Evolutionary conservation across 2,888 invertebrate species (phyloP).

Genomic region (Diplolepis rosae): DNA sequence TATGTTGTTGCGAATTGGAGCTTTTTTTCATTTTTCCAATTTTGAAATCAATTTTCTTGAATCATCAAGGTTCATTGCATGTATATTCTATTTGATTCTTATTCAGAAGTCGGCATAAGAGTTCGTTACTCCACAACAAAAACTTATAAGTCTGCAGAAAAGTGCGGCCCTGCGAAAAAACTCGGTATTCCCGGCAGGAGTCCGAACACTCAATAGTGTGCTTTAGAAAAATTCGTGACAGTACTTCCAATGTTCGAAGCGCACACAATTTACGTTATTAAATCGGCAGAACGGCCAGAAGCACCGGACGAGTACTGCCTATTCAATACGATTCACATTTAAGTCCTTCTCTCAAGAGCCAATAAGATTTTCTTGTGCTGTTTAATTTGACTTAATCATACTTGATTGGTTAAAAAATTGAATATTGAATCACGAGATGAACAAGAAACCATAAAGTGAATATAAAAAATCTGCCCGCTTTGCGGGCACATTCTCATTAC

Average conservation of each 20-base stretch:
- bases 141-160: constrained; percentile 47
- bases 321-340: constrained; percentile 62
- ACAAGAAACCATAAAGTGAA: background rate
- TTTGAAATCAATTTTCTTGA: no score
- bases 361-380: constrained; percentile 24
- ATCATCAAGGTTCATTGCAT: no score
- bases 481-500: no score
- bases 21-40: no score
- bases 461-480: background rate
- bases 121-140: constrained; percentile 51
- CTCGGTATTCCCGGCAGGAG: constrained; percentile 70
- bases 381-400: background rate
- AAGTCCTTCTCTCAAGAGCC: constrained; percentile 24
- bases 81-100: constrained; percentile 63
- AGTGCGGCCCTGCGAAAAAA: constrained; percentile 48
- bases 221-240: constrained; percentile 70
- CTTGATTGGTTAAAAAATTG: background rate
- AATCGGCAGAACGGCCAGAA: constrained; percentile 62
- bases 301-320: constrained; percentile 65
- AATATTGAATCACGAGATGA: background rate
- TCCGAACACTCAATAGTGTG: constrained; percentile 72
- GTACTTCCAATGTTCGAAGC: constrained; percentile 58
- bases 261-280: constrained; percentile 70
- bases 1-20: no score
- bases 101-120: constrained; percentile 51